phyloP scores from a whole-genome alignment of 2,888 invertebrate species.

The Psylliodes chrysocephalus region DNA sequence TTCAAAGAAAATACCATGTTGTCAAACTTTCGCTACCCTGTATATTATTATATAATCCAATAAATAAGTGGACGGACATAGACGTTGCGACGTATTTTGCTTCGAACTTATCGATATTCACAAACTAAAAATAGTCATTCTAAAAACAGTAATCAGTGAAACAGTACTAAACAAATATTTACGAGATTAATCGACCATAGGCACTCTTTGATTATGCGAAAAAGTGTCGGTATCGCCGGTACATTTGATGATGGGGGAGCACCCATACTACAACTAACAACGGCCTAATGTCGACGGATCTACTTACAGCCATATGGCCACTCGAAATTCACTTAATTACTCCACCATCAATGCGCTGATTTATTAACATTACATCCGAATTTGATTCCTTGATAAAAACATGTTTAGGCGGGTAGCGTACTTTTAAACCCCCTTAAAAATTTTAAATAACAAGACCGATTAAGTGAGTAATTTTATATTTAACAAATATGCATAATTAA shows the following conservation, averaged over 20 bases:
- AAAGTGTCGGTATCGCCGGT: constrained; percentile 31
- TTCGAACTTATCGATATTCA: neutral
- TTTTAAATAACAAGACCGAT: too few species aligned
- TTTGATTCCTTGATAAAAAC: too few species aligned
- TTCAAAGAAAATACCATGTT: too few species aligned
- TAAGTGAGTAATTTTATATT: too few species aligned
- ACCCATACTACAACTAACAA: constrained; percentile 25
- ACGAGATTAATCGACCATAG: constrained; percentile 40
- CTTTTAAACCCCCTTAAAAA: too few species aligned
- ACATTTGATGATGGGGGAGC: constrained; percentile 34
- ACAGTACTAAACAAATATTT: constrained; percentile 36
- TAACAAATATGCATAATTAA: too few species aligned
- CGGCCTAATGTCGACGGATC: constrained; percentile 20
- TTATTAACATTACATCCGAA: constrained; percentile 39
- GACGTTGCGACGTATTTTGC: too few species aligned
- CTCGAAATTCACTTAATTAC: constrained; percentile 67
- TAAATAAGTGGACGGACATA: too few species aligned
- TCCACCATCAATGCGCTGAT: constrained; percentile 51
- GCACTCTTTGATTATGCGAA: constrained; percentile 38
- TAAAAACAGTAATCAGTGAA: constrained; percentile 10
- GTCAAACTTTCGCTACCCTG: too few species aligned
- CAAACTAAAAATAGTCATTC: neutral
- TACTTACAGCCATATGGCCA: constrained; percentile 52
- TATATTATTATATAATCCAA: too few species aligned
- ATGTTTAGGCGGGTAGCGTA: too few species aligned